Conservation (phyloP, 2,797 vertebrate species). For the Erethizon dorsatum region DNA sequence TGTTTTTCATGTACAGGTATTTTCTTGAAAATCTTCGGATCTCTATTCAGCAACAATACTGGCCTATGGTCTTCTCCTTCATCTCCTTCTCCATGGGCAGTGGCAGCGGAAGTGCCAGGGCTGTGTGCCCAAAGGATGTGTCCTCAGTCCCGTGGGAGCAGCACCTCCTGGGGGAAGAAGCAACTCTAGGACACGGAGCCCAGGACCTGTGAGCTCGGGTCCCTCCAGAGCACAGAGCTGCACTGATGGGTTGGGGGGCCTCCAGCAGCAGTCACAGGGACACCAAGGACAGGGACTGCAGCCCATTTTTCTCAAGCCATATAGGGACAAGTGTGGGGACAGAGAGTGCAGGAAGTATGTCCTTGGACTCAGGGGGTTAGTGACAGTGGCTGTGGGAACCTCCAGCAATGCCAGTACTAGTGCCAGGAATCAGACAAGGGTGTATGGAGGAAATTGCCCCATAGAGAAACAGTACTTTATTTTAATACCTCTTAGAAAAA, state of each 20-base stretch:
- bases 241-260: neutral
- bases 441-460: neutral
- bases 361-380: neutral
- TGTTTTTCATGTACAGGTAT: neutral
- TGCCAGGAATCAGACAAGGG: neutral
- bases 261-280: neutral
- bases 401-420: neutral
- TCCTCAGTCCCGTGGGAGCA: neutral
- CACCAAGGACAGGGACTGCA: neutral
- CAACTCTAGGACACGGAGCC: neutral
- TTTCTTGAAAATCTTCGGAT: neutral
- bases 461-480: neutral
- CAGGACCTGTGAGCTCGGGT: neutral
- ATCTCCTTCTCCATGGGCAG: neutral
- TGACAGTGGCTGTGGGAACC: accelerated
- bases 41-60: neutral
- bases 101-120: neutral
- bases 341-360: neutral
- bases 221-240: too few species aligned
- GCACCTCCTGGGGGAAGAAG: neutral
- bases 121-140: too few species aligned
- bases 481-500: neutral
- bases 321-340: neutral
- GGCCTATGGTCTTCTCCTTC: neutral
- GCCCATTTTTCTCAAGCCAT: neutral